A percentile compares a stretch with the other conserved stretches of the same genome.
Evolutionary conservation across 2,797 vertebrate genomes (phyloP).

Genomic region (Aulostomus chinensis): DNA sequence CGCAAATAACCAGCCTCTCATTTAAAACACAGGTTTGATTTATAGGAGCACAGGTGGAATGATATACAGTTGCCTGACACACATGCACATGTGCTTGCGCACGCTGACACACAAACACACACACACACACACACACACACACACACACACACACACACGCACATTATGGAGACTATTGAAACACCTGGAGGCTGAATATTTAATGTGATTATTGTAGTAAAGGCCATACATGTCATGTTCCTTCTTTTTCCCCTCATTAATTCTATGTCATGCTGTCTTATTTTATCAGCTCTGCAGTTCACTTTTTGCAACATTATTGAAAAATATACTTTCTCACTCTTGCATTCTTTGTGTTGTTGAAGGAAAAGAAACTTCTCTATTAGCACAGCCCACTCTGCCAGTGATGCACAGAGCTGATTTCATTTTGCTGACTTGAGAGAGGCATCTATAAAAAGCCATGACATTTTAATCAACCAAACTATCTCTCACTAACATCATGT

Average conservation of each 20-base stretch:
- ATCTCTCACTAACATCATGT: slow-evolving; percentile 76
- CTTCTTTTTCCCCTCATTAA: slow-evolving; percentile 16
- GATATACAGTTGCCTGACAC: slow-evolving; percentile 60
- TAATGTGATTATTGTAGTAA: slow-evolving; percentile 50
- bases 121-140: slow-evolving; percentile 16
- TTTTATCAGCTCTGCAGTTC: slow-evolving; percentile 21
- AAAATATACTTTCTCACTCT: slow-evolving; percentile 21
- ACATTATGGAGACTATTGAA: slow-evolving; percentile 28
- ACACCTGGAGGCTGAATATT: slow-evolving; percentile 53
- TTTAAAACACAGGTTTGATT: slow-evolving; percentile 78
- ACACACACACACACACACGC: slow-evolving; percentile 7
- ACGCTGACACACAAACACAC: slow-evolving; percentile 5
- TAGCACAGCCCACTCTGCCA: slow-evolving; percentile 69
- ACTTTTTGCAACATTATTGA: slow-evolving; percentile 21
- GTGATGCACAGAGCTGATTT: slow-evolving; percentile 71
- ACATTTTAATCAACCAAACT: slow-evolving; percentile 79
- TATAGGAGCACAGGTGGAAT: slow-evolving; percentile 70
- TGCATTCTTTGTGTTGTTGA: slow-evolving; percentile 56
- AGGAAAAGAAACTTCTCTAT: slow-evolving; percentile 68
- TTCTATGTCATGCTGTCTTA: slow-evolving; percentile 10
- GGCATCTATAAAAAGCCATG: slow-evolving; percentile 78
- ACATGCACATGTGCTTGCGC: no score
- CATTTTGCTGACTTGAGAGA: slow-evolving; percentile 77
- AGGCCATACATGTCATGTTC: slow-evolving; percentile 33
- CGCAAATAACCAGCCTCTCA: slow-evolving; percentile 73